Conservation (phyloP, 2,888 invertebrate species). For the Rhamphomyia laevipes region DNA sequence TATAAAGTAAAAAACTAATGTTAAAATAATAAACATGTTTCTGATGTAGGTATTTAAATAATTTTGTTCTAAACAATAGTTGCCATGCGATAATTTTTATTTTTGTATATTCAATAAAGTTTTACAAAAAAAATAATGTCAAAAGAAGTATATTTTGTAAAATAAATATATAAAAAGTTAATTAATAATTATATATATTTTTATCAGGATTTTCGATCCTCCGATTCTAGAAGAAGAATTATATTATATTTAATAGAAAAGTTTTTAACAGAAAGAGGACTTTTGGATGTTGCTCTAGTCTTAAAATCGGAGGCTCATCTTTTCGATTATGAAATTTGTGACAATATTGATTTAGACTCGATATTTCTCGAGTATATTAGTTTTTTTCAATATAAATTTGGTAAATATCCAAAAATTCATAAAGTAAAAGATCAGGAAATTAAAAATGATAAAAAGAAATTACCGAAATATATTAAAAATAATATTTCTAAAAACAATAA, state of each 20-base stretch:
- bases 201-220: background rate
- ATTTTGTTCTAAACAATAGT: no score
- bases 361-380: slow-evolving; percentile 82
- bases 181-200: background rate
- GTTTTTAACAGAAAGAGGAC: slow-evolving; percentile 56
- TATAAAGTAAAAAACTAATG: no score
- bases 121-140: no score
- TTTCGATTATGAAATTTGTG: slow-evolving; percentile 65
- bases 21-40: no score
- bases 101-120: no score
- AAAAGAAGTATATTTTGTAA: no score
- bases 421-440: slow-evolving; percentile 24
- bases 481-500: background rate
- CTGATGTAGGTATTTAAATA: no score
- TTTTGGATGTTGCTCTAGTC: slow-evolving; percentile 48
- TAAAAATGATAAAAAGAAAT: background rate
- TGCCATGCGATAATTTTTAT: no score
- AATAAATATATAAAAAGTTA: background rate
- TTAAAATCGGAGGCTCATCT: slow-evolving; percentile 59
- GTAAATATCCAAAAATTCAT: slow-evolving; percentile 75
- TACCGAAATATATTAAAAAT: background rate
- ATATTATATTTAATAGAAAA: slow-evolving; percentile 52
- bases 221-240: slow-evolving; percentile 35
- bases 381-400: slow-evolving; percentile 74
- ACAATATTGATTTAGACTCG: slow-evolving; percentile 81